Evolutionary conservation across 2,888 invertebrate species (phyloP).

Genomic region (Lasioglossum figueresi): DNA sequence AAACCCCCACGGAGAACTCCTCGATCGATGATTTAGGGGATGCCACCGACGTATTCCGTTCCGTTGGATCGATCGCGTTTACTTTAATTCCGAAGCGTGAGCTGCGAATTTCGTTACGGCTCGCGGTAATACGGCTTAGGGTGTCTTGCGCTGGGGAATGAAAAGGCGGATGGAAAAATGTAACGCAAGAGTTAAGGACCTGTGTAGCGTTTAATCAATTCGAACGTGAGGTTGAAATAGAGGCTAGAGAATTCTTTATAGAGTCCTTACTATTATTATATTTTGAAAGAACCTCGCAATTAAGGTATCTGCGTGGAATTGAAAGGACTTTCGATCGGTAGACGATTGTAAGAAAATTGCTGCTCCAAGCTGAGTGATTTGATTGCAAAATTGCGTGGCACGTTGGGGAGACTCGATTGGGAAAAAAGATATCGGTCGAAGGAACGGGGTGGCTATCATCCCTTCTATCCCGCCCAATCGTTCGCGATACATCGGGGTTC

Average conservation of each 20-base stretch:
- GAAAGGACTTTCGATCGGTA: background rate
- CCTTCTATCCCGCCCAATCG: constrained; percentile 83
- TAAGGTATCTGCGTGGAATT: background rate
- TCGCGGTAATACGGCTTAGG: background rate
- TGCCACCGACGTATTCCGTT: background rate
- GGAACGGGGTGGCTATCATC: constrained; percentile 72
- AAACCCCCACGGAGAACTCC: constrained; percentile 27
- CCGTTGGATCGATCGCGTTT: background rate
- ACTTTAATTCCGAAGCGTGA: background rate
- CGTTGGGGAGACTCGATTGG: constrained; percentile 51
- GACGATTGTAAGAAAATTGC: background rate
- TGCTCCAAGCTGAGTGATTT: background rate
- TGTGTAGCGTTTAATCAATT: no score
- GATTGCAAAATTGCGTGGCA: constrained; percentile 45
- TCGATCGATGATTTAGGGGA: constrained; percentile 42
- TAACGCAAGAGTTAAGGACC: background rate
- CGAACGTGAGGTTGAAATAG: background rate
- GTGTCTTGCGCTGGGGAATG: background rate
- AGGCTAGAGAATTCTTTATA: background rate
- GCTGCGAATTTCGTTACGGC: background rate
- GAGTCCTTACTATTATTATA: background rate
- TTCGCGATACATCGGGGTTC: constrained; percentile 80
- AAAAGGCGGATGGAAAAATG: background rate
- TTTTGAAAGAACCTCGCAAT: background rate
- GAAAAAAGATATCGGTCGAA: constrained; percentile 75